Conservation (phyloP, 2,888 invertebrate species). For the Noctua fimbriata region DNA sequence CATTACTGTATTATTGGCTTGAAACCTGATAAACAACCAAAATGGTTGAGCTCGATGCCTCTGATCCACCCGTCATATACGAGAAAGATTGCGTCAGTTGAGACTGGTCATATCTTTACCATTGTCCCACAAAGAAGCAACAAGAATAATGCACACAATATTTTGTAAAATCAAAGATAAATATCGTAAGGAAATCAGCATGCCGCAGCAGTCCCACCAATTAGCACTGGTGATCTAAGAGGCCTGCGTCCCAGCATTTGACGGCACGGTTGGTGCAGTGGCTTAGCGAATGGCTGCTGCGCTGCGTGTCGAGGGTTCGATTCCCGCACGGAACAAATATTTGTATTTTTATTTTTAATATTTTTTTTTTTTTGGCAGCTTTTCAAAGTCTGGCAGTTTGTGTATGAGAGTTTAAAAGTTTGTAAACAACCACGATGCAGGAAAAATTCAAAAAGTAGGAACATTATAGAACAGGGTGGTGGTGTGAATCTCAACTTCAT, state of each 20-base stretch:
- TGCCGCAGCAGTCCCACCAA: neutral
- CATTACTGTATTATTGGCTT: constrained; percentile 91
- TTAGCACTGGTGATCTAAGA: neutral
- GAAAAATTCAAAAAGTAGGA: neutral
- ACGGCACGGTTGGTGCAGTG: neutral
- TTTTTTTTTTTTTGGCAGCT: neutral
- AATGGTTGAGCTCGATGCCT: neutral
- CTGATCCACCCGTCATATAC: neutral
- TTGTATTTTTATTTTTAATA: no score
- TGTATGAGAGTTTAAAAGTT: neutral
- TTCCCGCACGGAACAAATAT: no score
- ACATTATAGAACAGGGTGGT: neutral
- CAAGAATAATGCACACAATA: neutral
- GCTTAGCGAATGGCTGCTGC: neutral
- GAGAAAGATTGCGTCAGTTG: no score
- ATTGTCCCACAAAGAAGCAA: neutral
- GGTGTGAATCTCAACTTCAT: neutral
- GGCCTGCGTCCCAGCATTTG: neutral
- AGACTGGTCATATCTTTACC: neutral
- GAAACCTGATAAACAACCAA: constrained; percentile 85
- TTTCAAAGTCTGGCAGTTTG: neutral
- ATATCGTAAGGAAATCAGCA: neutral
- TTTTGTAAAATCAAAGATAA: neutral
- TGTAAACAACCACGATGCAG: neutral
- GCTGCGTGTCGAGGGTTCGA: neutral